Percentiles rank a stretch among this genome's conserved stretches.
These are phyloP conservation scores for Drosophila yooni DNA, from an alignment of 2,888 invertebrate species.

Conservation along the genomic window DNA sequence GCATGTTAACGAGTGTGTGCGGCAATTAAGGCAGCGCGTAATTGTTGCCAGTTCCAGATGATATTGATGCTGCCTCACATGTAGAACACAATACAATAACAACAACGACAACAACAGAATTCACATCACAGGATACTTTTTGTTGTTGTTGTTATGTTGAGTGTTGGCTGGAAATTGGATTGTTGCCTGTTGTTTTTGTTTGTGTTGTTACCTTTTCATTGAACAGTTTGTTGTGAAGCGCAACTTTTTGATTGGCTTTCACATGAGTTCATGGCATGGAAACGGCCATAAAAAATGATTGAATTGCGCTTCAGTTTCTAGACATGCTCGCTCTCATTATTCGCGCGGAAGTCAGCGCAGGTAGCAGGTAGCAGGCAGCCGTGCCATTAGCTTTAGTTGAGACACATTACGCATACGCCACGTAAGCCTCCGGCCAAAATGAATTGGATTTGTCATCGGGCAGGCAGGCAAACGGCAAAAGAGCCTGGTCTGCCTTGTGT, in stretches of 20 bases:
- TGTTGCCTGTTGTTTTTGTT: constrained; percentile 20
- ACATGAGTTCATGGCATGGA: constrained; percentile 43
- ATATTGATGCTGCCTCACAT: constrained; percentile 61
- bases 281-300: constrained; percentile 68
- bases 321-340: constrained; percentile 46
- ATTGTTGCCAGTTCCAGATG: constrained; percentile 79
- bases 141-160: constrained; percentile 22
- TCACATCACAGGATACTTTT: constrained; percentile 26
- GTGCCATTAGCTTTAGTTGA: constrained; percentile 73
- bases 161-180: constrained; percentile 2
- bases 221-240: constrained; percentile 72
- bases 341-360: constrained; percentile 52
- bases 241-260: constrained; percentile 75
- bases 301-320: constrained; percentile 65
- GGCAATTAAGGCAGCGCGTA: constrained; percentile 78
- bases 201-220: constrained; percentile 39
- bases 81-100: constrained; percentile 15
- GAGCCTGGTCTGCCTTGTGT: background rate
- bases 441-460: constrained; percentile 77
- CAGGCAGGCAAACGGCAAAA: constrained; percentile 33
- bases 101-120: constrained; percentile 14
- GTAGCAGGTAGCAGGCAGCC: constrained; percentile 11
- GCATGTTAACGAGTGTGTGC: constrained; percentile 59
- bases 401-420: constrained; percentile 73
- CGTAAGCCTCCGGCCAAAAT: constrained; percentile 62